Evolutionary conservation across 1,140 invertebrate genomes (phyloP).

Genomic region (Nasonia longicornis): DNA sequence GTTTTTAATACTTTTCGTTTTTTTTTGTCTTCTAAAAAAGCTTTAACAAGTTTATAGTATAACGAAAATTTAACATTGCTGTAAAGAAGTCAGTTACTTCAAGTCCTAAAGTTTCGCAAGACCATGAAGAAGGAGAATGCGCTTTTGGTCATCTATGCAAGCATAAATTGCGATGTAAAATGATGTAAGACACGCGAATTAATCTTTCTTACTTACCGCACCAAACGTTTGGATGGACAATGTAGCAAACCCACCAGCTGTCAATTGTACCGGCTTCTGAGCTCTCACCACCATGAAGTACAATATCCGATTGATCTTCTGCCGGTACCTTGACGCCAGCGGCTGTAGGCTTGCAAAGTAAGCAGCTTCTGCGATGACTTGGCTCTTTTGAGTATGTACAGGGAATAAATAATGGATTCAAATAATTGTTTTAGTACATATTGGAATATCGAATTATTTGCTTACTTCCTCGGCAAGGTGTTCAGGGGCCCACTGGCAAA

Average conservation of each 20-base stretch:
- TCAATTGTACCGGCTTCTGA: conserved; percentile 27
- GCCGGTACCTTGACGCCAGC: background rate
- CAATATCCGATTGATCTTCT: conserved; percentile 1
- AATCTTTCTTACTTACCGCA: background rate
- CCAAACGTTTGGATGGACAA: conserved; percentile 26
- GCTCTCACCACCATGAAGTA: conserved; percentile 18
- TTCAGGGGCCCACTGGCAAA: background rate
- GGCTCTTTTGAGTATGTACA: background rate
- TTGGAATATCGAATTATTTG: no score
- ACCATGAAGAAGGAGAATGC: background rate
- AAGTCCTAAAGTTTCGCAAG: conserved; percentile 5
- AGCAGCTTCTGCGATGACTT: background rate
- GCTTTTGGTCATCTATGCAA: conserved; percentile 9
- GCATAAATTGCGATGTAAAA: background rate
- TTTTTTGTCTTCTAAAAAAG: no score
- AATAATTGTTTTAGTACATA: no score
- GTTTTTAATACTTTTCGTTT: no score
- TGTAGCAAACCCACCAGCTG: conserved; percentile 12
- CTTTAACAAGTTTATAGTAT: no score
- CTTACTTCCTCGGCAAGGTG: no score
- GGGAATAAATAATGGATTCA: background rate
- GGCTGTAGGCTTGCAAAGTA: conserved; percentile 18
- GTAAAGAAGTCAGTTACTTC: background rate
- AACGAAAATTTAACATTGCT: background rate
- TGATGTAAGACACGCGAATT: no score